Conservation (phyloP, 2,888 invertebrate species). For the Ptychoptera albimana region DNA sequence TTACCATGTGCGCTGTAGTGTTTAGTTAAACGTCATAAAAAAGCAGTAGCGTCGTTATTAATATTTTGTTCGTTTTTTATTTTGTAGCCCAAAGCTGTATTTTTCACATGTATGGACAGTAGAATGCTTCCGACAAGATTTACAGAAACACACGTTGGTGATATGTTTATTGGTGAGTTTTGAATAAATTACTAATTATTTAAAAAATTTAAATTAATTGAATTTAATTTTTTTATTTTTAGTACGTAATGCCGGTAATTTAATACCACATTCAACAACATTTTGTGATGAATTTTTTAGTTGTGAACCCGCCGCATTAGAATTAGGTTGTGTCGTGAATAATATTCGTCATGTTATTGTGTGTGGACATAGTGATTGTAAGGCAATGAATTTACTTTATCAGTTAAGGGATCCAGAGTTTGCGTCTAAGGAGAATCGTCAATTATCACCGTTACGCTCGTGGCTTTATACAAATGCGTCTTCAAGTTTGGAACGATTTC, state of each 20-base stretch:
- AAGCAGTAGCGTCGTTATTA: conserved; percentile 8
- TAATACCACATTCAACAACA: conserved; percentile 86
- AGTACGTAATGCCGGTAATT: conserved; percentile 94
- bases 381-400: conserved; percentile 89
- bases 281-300: conserved; percentile 73
- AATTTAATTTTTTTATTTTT: conserved; percentile 10
- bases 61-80: conserved; percentile 18
- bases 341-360: conserved; percentile 85
- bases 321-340: conserved; percentile 84
- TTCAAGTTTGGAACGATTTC: conserved; percentile 67
- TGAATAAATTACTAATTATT: conserved; percentile 3
- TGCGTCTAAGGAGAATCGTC: conserved; percentile 48
- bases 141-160: conserved; percentile 88
- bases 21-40: background rate
- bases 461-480: conserved; percentile 84
- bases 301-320: conserved; percentile 90
- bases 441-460: conserved; percentile 73
- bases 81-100: conserved; percentile 84
- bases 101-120: conserved; percentile 97
- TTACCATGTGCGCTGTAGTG: no score
- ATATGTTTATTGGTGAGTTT: conserved; percentile 84
- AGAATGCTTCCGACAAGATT: conserved; percentile 92
- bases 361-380: conserved; percentile 96
- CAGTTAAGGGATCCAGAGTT: conserved; percentile 63
- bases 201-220: conserved; percentile 2